Percentiles rank a stretch among this genome's conserved stretches.
Conservation (phyloP, 2,113 vertebrate species). For the Lanius ludovicianus region DNA sequence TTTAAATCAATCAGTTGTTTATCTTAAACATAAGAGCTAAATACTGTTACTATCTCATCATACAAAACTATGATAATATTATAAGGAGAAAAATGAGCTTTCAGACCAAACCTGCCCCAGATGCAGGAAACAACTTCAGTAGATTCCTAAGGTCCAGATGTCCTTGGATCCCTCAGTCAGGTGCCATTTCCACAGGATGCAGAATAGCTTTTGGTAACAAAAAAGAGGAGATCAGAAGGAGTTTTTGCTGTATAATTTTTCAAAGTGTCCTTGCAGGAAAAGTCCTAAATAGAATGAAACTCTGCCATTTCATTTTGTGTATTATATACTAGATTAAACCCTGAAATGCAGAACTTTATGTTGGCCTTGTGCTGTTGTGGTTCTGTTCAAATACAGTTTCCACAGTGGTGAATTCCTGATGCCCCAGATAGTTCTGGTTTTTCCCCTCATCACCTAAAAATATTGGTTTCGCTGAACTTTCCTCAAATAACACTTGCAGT, state of each 20-base stretch:
- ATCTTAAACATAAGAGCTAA: background rate
- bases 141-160: background rate
- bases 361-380: background rate
- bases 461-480: background rate
- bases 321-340: background rate
- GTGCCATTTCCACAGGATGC: accelerated
- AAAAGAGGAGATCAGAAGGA: background rate
- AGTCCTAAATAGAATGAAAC: background rate
- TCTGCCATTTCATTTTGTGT: background rate
- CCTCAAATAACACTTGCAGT: background rate
- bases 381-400: background rate
- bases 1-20: background rate
- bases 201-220: background rate
- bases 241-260: background rate
- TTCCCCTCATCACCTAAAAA: background rate
- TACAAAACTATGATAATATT: background rate
- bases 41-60: background rate
- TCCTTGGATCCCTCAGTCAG: background rate
- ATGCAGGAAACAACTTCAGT: background rate
- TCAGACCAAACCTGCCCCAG: background rate
- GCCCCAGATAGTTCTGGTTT: background rate
- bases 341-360: background rate
- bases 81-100: background rate
- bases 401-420: background rate
- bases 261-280: background rate